Evolutionary conservation across 1,140 invertebrate genomes (phyloP), one percentile per base, ranked within the genome.

Genomic region (Kradibia gibbosae): DNA sequence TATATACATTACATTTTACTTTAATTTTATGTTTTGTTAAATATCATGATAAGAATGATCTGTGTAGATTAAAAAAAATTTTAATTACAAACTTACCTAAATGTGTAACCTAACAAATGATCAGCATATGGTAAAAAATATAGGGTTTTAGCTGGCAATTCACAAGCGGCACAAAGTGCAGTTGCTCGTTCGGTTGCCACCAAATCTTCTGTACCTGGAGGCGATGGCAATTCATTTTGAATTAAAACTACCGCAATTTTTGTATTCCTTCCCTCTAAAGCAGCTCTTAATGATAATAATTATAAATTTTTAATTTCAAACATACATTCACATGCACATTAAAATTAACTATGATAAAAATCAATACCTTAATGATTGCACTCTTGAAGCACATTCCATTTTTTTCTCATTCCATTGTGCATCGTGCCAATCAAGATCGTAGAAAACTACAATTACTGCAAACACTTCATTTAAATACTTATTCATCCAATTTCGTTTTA

Each of bases 381-480:
- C 95, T 87, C 95, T 94, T 1, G 95, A 95, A 10, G 96, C 95
- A 92, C 97, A 99, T 91, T 99, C 97, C 85, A 97, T 94, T 88
- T 97, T 97, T 87, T 97, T 98, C 85, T 99, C 97, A 86, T 96
- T 96, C 97, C 98, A 99, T 71, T 95, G 92, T 0, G 93, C 91
- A 91, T 99, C 97, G 89, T 98, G 97, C 98, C 98, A 99, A 92
- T 99, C 98, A 85, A 99, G 93, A 87, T 99, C 98, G 91, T 97
- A 97, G 90, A 99, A 99, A 53, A 98, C 93, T 13, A 99, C 97
- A 72, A 99, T 95, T 0, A 99, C 95, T 5, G 98, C 95, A 25
- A 99, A 98, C 83, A 99, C 93, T 71, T 97, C 93, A 85, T 96
- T 94, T 11, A 99, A 92, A 89, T 99, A 97, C 92, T 99, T 99